Evolutionary conservation across 2,113 vertebrate genomes (phyloP).

Genomic region (Labeo rohita): DNA sequence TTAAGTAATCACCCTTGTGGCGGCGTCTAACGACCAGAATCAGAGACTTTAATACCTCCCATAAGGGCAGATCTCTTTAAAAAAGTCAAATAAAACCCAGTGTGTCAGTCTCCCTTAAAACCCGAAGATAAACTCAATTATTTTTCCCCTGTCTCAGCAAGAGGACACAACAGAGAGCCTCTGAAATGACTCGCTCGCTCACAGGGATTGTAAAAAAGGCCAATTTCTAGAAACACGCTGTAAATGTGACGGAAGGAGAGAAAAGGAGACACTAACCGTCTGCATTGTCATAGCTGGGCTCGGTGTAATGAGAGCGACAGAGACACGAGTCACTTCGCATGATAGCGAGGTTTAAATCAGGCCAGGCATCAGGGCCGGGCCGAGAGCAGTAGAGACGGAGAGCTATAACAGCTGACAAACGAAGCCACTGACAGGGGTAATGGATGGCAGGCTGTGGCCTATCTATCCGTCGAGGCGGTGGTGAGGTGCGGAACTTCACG

Average conservation of each 20-base stretch:
- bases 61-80: slow-evolving; percentile 66
- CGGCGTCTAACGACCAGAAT: slow-evolving; percentile 30
- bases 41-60: slow-evolving; percentile 49
- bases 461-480: slow-evolving; percentile 71
- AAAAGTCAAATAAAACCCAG: slow-evolving; percentile 77
- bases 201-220: slow-evolving; percentile 90
- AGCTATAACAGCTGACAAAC: slow-evolving; percentile 72
- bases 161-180: slow-evolving; percentile 82
- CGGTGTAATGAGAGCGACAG: slow-evolving; percentile 76
- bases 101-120: slow-evolving; percentile 75
- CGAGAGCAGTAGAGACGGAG: slow-evolving; percentile 79
- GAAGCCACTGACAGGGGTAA: slow-evolving; percentile 83
- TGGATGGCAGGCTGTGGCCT: slow-evolving; percentile 81
- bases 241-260: slow-evolving; percentile 88
- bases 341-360: slow-evolving; percentile 96
- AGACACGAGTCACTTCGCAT: slow-evolving; percentile 90
- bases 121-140: slow-evolving; percentile 73
- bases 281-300: slow-evolving; percentile 86
- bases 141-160: slow-evolving; percentile 78
- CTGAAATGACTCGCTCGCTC: slow-evolving; percentile 87
- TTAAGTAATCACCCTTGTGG: slow-evolving; percentile 44
- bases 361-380: slow-evolving; percentile 74
- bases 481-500: slow-evolving; percentile 51
- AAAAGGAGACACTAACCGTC: slow-evolving; percentile 77
- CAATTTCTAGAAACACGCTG: slow-evolving; percentile 90